Conservation (phyloP, 2,888 invertebrate species). For the Cecidostiba fungosa region DNA sequence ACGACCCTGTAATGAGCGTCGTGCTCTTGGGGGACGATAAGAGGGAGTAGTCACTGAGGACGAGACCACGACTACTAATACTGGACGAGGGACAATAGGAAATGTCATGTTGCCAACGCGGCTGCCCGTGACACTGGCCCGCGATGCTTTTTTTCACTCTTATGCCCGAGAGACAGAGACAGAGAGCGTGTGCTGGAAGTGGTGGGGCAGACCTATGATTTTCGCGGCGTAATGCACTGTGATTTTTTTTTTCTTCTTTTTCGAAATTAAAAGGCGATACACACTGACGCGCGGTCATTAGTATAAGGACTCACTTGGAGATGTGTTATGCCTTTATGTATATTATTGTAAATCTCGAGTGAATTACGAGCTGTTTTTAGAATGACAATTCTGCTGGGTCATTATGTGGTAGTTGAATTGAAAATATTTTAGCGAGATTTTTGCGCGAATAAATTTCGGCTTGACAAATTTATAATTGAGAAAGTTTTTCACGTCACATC, state of each 20-base stretch:
- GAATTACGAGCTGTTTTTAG: background rate
- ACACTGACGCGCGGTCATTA: background rate
- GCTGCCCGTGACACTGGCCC: slow-evolving; percentile 21
- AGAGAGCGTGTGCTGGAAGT: background rate
- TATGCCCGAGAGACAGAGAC: background rate
- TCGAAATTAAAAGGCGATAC: background rate
- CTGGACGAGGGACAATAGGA: slow-evolving; percentile 37
- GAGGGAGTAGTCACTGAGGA: slow-evolving; percentile 33
- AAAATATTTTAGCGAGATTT: too few relatives aligned
- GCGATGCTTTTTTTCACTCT: slow-evolving; percentile 9
- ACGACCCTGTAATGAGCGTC: slow-evolving; percentile 54
- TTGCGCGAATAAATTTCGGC: too few relatives aligned
- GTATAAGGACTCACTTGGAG: background rate
- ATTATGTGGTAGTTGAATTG: too few relatives aligned
- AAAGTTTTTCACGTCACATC: too few relatives aligned
- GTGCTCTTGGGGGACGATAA: background rate
- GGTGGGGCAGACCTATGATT: background rate
- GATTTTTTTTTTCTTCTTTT: background rate
- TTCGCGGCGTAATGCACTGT: slow-evolving; percentile 13
- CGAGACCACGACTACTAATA: background rate
- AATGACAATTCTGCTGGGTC: background rate
- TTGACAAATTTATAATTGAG: too few relatives aligned
- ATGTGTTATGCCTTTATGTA: background rate
- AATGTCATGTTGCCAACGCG: slow-evolving; percentile 2
- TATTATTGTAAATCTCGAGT: background rate